phyloP scores from a whole-genome alignment of 2,113 vertebrate species.

The Chionis minor region DNA sequence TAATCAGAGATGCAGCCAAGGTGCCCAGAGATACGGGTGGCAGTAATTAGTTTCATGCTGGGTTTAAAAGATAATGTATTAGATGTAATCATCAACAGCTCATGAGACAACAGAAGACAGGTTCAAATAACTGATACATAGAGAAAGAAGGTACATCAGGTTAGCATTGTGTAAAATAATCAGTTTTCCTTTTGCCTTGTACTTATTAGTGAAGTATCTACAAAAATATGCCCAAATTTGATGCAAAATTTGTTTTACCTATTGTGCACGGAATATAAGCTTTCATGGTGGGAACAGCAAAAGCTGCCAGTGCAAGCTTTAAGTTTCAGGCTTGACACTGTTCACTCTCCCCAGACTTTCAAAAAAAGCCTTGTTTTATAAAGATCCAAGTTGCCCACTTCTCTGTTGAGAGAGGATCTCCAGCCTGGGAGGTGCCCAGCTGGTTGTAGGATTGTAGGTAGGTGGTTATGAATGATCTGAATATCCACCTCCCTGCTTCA shows the following conservation, averaged over 20 bases:
- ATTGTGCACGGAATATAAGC: background rate
- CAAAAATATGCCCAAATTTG: background rate
- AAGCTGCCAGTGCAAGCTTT: background rate
- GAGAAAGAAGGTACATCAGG: background rate
- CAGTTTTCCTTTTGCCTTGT: background rate
- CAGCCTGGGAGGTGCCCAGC: background rate
- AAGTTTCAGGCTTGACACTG: background rate
- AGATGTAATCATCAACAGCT: slow-evolving; percentile 24
- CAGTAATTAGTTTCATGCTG: slow-evolving; percentile 39
- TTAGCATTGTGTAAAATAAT: background rate
- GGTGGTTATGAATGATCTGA: background rate
- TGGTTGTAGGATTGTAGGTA: background rate
- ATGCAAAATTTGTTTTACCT: background rate
- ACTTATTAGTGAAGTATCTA: background rate
- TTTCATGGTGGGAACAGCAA: background rate
- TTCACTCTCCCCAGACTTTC: background rate
- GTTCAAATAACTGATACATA: background rate
- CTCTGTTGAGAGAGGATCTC: background rate
- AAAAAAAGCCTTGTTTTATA: background rate
- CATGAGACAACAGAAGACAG: background rate
- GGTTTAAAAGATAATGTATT: slow-evolving; percentile 5
- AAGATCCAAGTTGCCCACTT: background rate
- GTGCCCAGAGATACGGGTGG: background rate
- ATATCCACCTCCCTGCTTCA: background rate
- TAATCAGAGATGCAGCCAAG: background rate